These are phyloP conservation scores for Balanococcus diminutus DNA, from an alignment of 2,888 invertebrate genomes.

Conservation along the genomic window DNA sequence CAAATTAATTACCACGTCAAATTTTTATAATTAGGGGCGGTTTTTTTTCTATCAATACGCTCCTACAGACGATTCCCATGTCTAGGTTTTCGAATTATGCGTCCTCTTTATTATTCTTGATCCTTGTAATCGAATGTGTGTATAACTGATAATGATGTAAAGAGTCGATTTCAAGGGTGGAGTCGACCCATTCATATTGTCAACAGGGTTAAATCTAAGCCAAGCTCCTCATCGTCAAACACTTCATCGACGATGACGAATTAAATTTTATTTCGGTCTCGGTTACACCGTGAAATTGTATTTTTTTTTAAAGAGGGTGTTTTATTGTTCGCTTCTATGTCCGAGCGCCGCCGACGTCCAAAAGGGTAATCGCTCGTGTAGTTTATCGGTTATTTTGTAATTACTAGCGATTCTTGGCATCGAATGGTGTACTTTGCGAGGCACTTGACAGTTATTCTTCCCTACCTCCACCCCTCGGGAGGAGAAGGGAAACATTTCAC, in stretches of 20 bases:
- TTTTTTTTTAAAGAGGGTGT: background rate
- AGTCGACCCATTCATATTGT: background rate
- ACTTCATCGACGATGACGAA: background rate
- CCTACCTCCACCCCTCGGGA: no score
- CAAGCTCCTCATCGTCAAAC: background rate
- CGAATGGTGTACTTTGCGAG: no score
- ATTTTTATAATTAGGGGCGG: conserved; percentile 28
- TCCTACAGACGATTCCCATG: background rate
- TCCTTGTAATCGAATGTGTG: background rate
- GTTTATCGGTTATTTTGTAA: background rate
- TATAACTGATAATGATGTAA: background rate
- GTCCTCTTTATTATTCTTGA: background rate
- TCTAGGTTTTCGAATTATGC: background rate
- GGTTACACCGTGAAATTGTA: background rate
- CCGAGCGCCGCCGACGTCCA: background rate
- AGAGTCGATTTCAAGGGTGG: conserved; percentile 29
- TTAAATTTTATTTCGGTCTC: background rate
- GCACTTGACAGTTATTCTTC: no score
- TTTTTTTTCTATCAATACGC: background rate
- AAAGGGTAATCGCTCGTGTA: background rate
- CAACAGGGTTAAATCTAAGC: background rate
- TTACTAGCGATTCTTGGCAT: no score
- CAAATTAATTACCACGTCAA: background rate
- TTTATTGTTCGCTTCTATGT: background rate
- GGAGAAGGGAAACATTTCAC: no score